Conservation (phyloP, 2,113 vertebrate species). For the Haemorhous mexicanus region DNA sequence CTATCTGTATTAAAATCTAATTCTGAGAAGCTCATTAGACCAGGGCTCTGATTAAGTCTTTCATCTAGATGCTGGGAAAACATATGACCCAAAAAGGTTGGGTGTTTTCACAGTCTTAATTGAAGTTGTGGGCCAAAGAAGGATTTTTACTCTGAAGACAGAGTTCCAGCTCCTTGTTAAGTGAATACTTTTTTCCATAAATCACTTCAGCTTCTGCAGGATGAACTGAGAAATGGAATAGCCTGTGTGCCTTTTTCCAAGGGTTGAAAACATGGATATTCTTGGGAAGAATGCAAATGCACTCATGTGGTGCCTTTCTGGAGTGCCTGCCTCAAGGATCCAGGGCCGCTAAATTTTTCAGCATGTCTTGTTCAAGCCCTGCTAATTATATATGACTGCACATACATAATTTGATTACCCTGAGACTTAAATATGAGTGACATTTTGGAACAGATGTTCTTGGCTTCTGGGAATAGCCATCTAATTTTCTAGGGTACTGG, state of each 20-base stretch:
- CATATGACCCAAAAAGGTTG: not conserved
- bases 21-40: not conserved
- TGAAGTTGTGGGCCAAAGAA: not conserved
- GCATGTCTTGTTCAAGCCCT: not conserved
- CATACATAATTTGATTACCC: not conserved
- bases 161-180: not conserved
- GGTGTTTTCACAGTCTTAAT: not conserved
- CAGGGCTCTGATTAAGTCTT: not conserved
- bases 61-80: not conserved
- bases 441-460: not conserved
- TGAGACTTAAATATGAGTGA: not conserved
- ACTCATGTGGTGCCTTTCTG: not conserved
- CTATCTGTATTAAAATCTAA: not conserved
- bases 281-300: not conserved
- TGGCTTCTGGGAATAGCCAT: not conserved
- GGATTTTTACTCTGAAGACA: not conserved
- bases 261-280: rapidly evolving
- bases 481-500: not conserved
- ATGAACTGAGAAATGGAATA: not conserved
- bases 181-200: not conserved
- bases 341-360: not conserved
- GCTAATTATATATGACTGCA: not conserved
- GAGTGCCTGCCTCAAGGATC: not conserved
- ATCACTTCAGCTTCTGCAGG: not conserved
- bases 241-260: not conserved